Base-by-base conservation (phyloP, 2,888 invertebrate genomes). In the Hipparchia sbordonii region DNA sequence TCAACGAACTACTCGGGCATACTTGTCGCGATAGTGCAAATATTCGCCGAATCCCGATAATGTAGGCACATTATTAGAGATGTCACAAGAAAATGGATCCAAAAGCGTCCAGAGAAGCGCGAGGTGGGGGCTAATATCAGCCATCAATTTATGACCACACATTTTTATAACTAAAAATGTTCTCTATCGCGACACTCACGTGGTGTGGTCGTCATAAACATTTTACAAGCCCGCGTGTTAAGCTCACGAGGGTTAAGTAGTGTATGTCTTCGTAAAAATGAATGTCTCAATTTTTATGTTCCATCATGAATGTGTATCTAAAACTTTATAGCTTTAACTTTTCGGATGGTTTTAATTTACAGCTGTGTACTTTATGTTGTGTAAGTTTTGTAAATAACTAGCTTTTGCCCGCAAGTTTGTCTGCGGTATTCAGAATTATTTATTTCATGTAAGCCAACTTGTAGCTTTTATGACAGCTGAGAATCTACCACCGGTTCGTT, bases 261-360 rank as follows among this genome's bases (percentile, higher is more conserved):
- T 46, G 48, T 60, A 45, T 61, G 7, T 46, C 46, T 33, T 45
- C 71, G 46, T 67, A 67, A 67, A 59, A 67, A 13, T 63, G 10
- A 33, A 23, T 67, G 57, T 59, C 59, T 48, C 57, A 67, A 23
- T 48, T 57, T 67, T 67, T 59, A 59, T 67, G 13, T 9, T 2
- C 13, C 45, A 48, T 23, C 59, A 33, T 67, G 59, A 67, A 67
- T 46, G 13, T 23, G 23, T 23, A 12, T 12, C n/a, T n/a, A 23
- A 6, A 59, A 23, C 4, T 56, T 56, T 46, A 66, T 9, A 54
- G 12, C 9, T 67, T 4, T 62, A 48, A n/a, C 7, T 62, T 48
- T 13, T 13, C 23, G 13, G 9, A 13, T 62, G 62, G 60, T 9
- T 60, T 62, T 13, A 46, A 13, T 0, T 62, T 48, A 48, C n/a